Base-by-base conservation (phyloP, 2,888 invertebrate species). In the Mesoligia furuncula region DNA sequence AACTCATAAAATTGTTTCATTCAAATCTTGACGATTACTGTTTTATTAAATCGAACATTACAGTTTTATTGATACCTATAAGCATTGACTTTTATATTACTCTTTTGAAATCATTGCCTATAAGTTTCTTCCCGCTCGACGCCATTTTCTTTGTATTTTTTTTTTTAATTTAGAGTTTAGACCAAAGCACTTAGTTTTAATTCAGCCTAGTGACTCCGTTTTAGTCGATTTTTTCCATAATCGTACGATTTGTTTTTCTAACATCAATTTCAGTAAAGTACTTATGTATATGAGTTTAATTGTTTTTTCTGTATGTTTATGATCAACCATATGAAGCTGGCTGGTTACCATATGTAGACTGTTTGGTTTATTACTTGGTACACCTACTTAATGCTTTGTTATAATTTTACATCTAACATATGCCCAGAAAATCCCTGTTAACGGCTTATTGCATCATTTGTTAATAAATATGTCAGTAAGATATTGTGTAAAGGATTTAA, bases 381-480 rank as follows among this genome's bases (percentile, higher is more conserved):
- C 61, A 85, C 74, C 83, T 83, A 86, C 81, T 80, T 81, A 80
- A 81, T 73, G 27, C 45, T 45, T 83, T 84, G 79, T 86, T 83
- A 76, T 77, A 87, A 87, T 89, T 88, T 88, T 85, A 88, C 77
- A 73, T 76, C 31, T 48, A 85, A 74, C 89, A 89, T 66, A 80
- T 88, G 88, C 61, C 57, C 13, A n/a, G 66, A 80, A 78, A 91
- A 91, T 91, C 90, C 82, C 77, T 87, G 88, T 87, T 89, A 86
- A 88, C 62, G 69, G 76, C 66, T 85, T 77, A 73, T 77, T 88
- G 54, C 77, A 54, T 75, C 73, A 79, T 81, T 67, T 81, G 39
- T 67, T 75, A 77, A 86, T 77, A 79, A 72, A 81, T 74, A 72
- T 73, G 54, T 72, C 73, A 68, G 69, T 59, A 48, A 17, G 13